These are phyloP conservation scores for Alloplasta piceator DNA, from an alignment of 2,888 invertebrate genomes.

Conservation along the genomic window DNA sequence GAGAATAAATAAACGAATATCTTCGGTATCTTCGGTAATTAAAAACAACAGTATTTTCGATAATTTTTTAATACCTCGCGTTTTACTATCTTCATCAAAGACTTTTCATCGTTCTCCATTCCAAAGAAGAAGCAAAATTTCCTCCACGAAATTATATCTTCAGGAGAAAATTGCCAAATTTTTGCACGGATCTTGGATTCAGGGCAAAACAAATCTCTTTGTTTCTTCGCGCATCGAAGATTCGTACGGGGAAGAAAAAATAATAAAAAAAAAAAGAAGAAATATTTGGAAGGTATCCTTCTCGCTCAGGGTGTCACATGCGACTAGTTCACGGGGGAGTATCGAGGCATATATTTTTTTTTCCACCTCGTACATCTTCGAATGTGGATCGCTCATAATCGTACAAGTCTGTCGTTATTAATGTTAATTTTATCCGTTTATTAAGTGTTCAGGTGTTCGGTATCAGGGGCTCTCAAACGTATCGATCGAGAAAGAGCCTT, in stretches of 20 bases:
- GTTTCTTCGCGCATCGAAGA: neutral
- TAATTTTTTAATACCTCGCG: conserved; percentile 74
- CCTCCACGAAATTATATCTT: neutral
- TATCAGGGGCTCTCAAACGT: conserved; percentile 78
- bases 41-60: conserved; percentile 20
- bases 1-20: conserved; percentile 31
- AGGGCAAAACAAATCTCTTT: neutral
- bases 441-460: conserved; percentile 83
- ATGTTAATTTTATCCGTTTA: conserved; percentile 83
- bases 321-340: conserved; percentile 72
- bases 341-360: conserved; percentile 66
- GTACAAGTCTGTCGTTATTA: conserved; percentile 80
- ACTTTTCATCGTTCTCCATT: conserved; percentile 76
- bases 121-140: conserved; percentile 11
- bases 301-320: conserved; percentile 73
- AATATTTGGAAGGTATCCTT: conserved; percentile 47
- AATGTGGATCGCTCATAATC: conserved; percentile 79
- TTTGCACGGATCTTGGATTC: neutral
- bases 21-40: neutral
- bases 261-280: too few species aligned
- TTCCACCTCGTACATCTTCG: conserved; percentile 70
- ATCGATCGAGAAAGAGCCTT: conserved; percentile 6
- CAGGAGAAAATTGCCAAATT: neutral
- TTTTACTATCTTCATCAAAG: conserved; percentile 71
- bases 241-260: conserved; percentile 36